Evolutionary conservation across 2,888 invertebrate species (phyloP).

Genomic region (Monoplex corrugatus): DNA sequence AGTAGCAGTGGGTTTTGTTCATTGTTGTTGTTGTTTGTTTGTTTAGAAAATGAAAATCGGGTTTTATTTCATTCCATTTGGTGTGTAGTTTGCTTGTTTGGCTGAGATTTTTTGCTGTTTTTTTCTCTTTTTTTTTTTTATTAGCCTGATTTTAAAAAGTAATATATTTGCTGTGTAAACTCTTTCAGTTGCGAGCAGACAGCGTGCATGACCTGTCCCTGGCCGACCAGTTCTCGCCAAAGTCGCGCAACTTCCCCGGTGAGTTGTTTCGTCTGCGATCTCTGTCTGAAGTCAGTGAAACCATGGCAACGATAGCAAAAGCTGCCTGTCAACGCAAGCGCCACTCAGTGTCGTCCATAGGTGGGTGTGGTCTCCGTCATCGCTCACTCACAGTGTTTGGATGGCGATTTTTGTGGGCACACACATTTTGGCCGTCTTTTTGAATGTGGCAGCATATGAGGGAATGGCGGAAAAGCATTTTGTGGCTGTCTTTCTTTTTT

Average conservation of each 20-base stretch:
- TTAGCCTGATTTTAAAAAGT: background rate
- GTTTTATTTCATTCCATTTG: too few relatives aligned
- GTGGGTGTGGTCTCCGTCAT: background rate
- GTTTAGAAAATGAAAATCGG: too few relatives aligned
- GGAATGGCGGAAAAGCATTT: background rate
- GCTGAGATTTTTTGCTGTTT: too few relatives aligned
- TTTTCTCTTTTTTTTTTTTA: too few relatives aligned
- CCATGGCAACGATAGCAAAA: constrained; percentile 39
- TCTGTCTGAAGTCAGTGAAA: constrained; percentile 52
- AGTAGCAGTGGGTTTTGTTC: too few relatives aligned
- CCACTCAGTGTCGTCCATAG: constrained; percentile 21
- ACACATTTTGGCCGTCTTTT: background rate
- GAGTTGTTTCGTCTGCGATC: constrained; percentile 66
- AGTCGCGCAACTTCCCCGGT: constrained; percentile 68
- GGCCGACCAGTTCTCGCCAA: constrained; percentile 60
- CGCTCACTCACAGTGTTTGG: background rate
- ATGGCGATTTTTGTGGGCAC: background rate
- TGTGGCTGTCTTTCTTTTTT: background rate
- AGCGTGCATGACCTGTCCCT: constrained; percentile 78
- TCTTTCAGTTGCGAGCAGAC: constrained; percentile 80
- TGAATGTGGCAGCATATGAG: background rate
- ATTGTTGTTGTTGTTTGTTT: too few relatives aligned
- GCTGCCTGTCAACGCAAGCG: constrained; percentile 32
- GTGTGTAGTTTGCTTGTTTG: too few relatives aligned
- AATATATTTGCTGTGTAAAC: constrained; percentile 49